Percentiles rank a stretch among this genome's conserved stretches.
Conservation (phyloP, 2,888 invertebrate species). For the Chironomus riparius region DNA sequence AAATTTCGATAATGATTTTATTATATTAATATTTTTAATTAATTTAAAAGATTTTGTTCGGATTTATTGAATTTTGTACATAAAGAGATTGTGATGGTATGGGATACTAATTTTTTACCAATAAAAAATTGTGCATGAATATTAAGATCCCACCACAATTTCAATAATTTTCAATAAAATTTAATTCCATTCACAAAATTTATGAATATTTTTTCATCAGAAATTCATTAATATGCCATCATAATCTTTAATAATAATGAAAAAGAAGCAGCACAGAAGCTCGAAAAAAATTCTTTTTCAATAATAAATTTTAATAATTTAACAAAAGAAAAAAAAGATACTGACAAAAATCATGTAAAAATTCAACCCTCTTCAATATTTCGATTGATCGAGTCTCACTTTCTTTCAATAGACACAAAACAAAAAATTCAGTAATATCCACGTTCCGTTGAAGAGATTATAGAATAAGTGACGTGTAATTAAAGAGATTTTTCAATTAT, state of each 20-base stretch:
- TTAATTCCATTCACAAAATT: no score
- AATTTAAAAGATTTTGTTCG: no score
- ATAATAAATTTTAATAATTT: constrained; percentile 14
- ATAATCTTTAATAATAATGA: neutral
- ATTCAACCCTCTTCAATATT: neutral
- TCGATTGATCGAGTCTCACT: neutral
- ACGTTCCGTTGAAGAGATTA: constrained; percentile 8
- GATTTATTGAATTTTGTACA: no score
- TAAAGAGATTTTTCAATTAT: constrained; percentile 27
- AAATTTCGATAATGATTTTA: no score
- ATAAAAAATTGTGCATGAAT: no score
- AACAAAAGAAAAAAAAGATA: constrained; percentile 1
- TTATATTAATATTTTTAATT: no score
- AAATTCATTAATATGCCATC: no score
- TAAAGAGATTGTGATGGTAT: no score
- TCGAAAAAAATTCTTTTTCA: neutral
- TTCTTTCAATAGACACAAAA: neutral
- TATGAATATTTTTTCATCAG: no score
- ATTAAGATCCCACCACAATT: no score
- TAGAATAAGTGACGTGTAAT: constrained; percentile 23
- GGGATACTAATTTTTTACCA: no score
- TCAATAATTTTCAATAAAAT: no score
- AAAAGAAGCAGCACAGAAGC: neutral
- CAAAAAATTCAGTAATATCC: neutral
- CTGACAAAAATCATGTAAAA: neutral